Conservation (phyloP, 2,113 vertebrate species). For the Rhombomys opimus region DNA sequence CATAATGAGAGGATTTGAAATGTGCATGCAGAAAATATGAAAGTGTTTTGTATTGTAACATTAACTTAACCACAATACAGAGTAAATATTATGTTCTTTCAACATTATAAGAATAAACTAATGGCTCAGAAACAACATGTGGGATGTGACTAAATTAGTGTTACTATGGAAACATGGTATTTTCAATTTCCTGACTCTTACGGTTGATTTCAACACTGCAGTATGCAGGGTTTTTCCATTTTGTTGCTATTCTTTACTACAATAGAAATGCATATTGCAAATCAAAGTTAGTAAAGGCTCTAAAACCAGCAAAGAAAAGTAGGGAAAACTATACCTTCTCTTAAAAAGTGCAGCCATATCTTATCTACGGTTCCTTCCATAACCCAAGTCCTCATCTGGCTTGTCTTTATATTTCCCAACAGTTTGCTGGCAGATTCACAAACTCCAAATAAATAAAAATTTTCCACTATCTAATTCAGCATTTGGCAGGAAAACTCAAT, state of each 20-base stretch:
- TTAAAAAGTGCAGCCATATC: conserved; percentile 70
- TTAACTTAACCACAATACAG: conserved; percentile 66
- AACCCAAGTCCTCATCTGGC: conserved; percentile 76
- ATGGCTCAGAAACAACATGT: conserved; percentile 73
- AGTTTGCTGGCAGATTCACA: conserved; percentile 79
- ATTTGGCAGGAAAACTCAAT: conserved; percentile 78
- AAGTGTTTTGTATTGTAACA: conserved; percentile 68
- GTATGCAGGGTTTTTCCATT: conserved; percentile 57
- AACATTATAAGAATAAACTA: conserved; percentile 68
- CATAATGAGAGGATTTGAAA: conserved; percentile 64
- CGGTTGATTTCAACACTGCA: conserved; percentile 68
- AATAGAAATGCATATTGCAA: conserved; percentile 46
- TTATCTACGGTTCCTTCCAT: conserved; percentile 75
- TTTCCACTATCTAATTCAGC: conserved; percentile 84
- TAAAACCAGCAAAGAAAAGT: conserved; percentile 57
- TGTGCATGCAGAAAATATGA: conserved; percentile 54
- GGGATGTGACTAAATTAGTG: conserved; percentile 74
- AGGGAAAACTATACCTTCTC: conserved; percentile 58
- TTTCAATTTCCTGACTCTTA: conserved; percentile 75
- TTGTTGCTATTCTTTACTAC: conserved; percentile 54
- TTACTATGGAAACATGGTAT: conserved; percentile 77
- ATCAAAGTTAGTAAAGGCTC: conserved; percentile 59
- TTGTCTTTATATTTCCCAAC: conserved; percentile 81
- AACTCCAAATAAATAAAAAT: conserved; percentile 82
- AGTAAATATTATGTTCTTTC: conserved; percentile 77